Evolutionary conservation across 2,888 invertebrate genomes (phyloP), one percentile per base, ranked within the genome.

Genomic region (Drosophila mimetica): DNA sequence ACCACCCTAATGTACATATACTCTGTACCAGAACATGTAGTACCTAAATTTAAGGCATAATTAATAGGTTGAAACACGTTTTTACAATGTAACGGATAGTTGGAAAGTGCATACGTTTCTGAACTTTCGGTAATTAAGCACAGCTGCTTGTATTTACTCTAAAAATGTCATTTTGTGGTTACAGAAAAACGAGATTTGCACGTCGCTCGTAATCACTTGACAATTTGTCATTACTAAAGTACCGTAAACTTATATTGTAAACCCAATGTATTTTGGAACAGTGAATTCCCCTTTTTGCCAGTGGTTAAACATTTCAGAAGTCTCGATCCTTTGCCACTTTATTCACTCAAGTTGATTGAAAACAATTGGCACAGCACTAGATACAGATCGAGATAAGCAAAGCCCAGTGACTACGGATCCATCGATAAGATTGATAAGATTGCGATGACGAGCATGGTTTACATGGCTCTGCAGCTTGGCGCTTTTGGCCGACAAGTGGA

Each of bases 401-500:
- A 42, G 34, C 16, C 22, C 34, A 32, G 18, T 55, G 52, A 55
- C 79, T 55, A 50, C 59, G 60, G 77, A 74, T 46, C 9, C 28
- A 59, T 25, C 30, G 73, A 85, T 78, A 78, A 60, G 47, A 30
- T 66, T 66, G 79, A 77, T 87, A 63, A 76, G 81, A 79, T 86
- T 77, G 70, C 50, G 46, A 1, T 18, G n/a, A 9, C 42, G 28
- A 42, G 8, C 42, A n/a, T 13, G 48, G 20, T 57, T 57, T 54
- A 46, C 54, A 48, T 46, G 46, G 13, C 13, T 16, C 8, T 28
- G 5, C 14, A 42, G 22, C 16, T 39, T 18, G 20, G 41, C 4
- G 4, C 41, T 20, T 41, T 20, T 39, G 7, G 25, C n/a, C 36
- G 30, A 18, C 18, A 30, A 11, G 28, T 16, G 22, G 22, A 13